A percentile compares a stretch with the other conserved stretches of the same genome.
Conservation (phyloP, 2,888 invertebrate genomes). For the Oligia strigilis region DNA sequence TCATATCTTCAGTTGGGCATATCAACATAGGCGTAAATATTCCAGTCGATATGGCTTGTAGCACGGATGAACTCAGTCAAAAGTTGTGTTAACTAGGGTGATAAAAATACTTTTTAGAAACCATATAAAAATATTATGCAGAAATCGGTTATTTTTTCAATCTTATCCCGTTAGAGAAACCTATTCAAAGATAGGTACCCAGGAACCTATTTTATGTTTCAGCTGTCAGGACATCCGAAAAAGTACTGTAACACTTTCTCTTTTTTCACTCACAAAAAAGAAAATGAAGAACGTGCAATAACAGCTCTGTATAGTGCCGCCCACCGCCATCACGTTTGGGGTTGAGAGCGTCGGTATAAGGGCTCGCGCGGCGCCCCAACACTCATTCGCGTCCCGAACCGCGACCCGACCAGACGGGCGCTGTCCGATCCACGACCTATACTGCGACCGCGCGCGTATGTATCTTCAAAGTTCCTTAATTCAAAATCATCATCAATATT, state of each 20-base stretch:
- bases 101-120: not conserved
- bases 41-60: not conserved
- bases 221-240: not conserved
- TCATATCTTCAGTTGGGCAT: not conserved
- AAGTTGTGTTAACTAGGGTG: not conserved
- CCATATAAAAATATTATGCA: too few species aligned
- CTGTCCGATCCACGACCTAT: slow-evolving; percentile 74
- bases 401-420: slow-evolving; percentile 85
- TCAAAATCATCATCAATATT: slow-evolving; percentile 48
- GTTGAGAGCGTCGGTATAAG: slow-evolving; percentile 82
- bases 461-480: slow-evolving; percentile 72
- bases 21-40: not conserved
- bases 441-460: slow-evolving; percentile 86
- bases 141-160: not conserved
- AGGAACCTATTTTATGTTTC: not conserved
- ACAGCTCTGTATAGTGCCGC: slow-evolving; percentile 78
- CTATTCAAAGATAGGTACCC: not conserved
- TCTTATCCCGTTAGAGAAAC: not conserved
- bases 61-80: not conserved
- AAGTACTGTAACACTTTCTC: too few species aligned
- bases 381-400: slow-evolving; percentile 82
- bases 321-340: slow-evolving; percentile 78
- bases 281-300: not conserved
- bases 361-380: slow-evolving; percentile 74
- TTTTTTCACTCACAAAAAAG: not conserved